Evolutionary conservation across 64 coral and sea anemone species (phyloP).

Genomic region (Cladopsammia gracilis): DNA sequence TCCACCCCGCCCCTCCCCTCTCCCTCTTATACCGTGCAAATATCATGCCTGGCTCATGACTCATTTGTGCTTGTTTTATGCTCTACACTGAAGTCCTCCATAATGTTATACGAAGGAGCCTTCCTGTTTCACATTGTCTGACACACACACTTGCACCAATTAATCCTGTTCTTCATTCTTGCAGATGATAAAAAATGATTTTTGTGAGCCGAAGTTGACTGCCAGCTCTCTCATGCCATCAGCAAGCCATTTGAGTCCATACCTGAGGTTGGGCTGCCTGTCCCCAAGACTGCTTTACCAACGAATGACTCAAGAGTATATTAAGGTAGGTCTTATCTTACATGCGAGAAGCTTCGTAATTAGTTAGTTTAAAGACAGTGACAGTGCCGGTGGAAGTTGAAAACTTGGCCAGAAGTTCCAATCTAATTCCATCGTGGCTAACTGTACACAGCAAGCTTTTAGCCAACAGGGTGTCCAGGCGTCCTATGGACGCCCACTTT

Average conservation of each 20-base stretch:
- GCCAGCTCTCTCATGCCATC: constrained; percentile 13
- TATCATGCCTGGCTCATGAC: too few species aligned
- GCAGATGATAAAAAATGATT: constrained; percentile 42
- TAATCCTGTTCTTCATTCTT: not conserved
- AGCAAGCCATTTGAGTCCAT: constrained; percentile 52
- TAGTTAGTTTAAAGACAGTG: not conserved
- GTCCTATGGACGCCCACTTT: too few species aligned
- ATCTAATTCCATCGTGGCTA: not conserved
- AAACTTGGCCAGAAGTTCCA: not conserved
- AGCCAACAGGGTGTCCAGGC: too few species aligned
- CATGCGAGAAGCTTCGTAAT: not conserved
- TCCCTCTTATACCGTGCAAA: too few species aligned
- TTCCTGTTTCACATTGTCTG: too few species aligned
- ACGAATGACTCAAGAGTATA: constrained; percentile 40
- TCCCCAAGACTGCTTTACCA: constrained; percentile 55
- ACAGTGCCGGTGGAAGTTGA: not conserved
- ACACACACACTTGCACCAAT: not conserved
- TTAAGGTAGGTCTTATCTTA: constrained; percentile 21
- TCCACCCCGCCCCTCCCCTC: too few species aligned
- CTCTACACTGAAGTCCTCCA: too few species aligned
- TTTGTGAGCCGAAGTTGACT: constrained; percentile 3
- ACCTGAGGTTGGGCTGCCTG: constrained; percentile 63
- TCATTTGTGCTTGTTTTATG: too few species aligned
- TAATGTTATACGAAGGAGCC: too few species aligned
- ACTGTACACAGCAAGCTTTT: too few species aligned